phyloP scores from a whole-genome alignment of 2,888 invertebrate genomes.

The Platerodrilus igneus region DNA sequence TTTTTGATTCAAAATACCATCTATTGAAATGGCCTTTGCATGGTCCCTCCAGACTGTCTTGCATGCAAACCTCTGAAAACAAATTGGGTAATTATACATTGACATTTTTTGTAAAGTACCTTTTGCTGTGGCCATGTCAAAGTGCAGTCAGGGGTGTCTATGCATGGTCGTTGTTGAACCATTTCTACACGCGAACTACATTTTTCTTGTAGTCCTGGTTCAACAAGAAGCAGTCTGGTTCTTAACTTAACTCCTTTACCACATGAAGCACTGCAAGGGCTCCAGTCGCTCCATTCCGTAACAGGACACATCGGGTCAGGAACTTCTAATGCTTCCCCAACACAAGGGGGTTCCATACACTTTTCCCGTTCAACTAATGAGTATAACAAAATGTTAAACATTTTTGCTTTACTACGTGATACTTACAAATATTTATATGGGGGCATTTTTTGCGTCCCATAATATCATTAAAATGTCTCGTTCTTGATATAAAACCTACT shows the following conservation, averaged over 20 bases:
- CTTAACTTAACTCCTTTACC: slow-evolving; percentile 74
- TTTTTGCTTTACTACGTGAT: too few species aligned
- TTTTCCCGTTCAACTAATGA: slow-evolving; percentile 73
- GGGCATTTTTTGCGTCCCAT: slow-evolving; percentile 78
- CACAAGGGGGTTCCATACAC: slow-evolving; percentile 70
- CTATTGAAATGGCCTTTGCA: slow-evolving; percentile 84
- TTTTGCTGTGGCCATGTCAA: slow-evolving; percentile 73
- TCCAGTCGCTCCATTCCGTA: slow-evolving; percentile 90
- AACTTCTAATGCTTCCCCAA: slow-evolving; percentile 52
- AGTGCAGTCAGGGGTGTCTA: slow-evolving; percentile 63
- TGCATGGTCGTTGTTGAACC: slow-evolving; percentile 70
- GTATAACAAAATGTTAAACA: too few species aligned
- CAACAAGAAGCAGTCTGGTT: slow-evolving; percentile 65
- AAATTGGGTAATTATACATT: slow-evolving; percentile 10
- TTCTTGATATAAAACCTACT: slow-evolving; percentile 68
- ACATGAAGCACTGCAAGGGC: slow-evolving; percentile 85
- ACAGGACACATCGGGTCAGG: slow-evolving; percentile 68
- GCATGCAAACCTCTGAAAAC: slow-evolving; percentile 77
- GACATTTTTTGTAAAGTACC: slow-evolving; percentile 54
- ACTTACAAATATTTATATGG: slow-evolving; percentile 59
- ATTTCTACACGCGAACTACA: slow-evolving; percentile 68
- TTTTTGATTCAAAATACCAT: slow-evolving; percentile 76
- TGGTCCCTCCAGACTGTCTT: slow-evolving; percentile 73
- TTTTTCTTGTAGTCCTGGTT: slow-evolving; percentile 58
- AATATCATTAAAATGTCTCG: slow-evolving; percentile 68